Percentiles rank a stretch among this genome's conserved stretches.
Evolutionary conservation across 2,797 vertebrate genomes (phyloP).

Genomic region (Propithecus deckenii): DNA sequence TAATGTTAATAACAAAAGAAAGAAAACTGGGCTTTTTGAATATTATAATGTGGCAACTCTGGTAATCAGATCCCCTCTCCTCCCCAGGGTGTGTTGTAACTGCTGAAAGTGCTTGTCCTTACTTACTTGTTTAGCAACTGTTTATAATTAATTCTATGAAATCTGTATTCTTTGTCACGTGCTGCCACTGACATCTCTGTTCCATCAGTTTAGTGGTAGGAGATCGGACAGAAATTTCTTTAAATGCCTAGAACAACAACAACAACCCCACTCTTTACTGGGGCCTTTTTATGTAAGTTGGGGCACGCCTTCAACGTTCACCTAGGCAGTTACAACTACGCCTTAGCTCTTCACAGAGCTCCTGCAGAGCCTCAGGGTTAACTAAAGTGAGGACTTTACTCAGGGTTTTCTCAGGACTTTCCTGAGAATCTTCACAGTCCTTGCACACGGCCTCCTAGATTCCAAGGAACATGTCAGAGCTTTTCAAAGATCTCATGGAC

Average conservation of each 20-base stretch:
- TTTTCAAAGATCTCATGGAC: not conserved
- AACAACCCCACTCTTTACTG: not conserved
- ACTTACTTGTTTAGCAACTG: not conserved
- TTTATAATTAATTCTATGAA: not conserved
- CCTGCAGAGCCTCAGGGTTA: not conserved
- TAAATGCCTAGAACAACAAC: not conserved
- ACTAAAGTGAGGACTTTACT: not conserved
- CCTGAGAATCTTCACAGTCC: not conserved
- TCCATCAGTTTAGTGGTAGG: not conserved
- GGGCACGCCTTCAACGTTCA: not conserved
- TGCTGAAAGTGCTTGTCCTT: not conserved
- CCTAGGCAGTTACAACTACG: not conserved
- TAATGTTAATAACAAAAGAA: not conserved
- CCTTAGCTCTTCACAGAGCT: not conserved
- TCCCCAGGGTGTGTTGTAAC: not conserved
- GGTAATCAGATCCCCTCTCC: not conserved
- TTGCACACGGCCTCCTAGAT: not conserved
- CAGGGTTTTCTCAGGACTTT: not conserved
- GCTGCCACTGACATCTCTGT: not conserved
- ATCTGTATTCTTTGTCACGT: not conserved
- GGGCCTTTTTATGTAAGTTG: not conserved
- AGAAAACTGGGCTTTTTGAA: not conserved
- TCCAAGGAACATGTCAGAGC: not conserved
- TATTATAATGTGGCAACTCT: not conserved
- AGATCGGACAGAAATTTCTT: not conserved